phyloP scores from a whole-genome alignment of 2,113 vertebrate genomes.

The Forbesichthys agassizii region DNA sequence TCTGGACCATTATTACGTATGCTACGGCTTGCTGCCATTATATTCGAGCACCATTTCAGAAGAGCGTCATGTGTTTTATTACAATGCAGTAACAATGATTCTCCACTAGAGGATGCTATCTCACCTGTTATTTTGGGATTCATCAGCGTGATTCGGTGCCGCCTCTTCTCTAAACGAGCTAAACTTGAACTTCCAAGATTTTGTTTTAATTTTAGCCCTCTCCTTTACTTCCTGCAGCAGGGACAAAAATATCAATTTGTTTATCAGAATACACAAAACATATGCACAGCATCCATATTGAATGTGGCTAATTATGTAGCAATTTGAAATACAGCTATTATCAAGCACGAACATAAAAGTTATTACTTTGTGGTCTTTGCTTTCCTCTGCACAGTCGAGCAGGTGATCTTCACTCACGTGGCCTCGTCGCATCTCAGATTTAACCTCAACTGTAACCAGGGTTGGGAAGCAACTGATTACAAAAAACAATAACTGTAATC shows the following conservation, averaged over 20 bases:
- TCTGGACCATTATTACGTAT: constrained; percentile 33
- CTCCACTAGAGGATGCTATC: constrained; percentile 7
- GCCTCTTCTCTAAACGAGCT: constrained; percentile 36
- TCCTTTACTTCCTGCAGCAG: constrained; percentile 29
- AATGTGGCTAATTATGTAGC: not conserved
- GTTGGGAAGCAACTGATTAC: not conserved
- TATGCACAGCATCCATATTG: not conserved
- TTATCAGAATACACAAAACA: not conserved
- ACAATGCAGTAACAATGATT: constrained; percentile 14
- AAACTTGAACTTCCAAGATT: constrained; percentile 52
- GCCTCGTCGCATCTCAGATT: constrained; percentile 39
- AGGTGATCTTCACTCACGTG: constrained; percentile 40
- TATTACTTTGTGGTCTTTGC: constrained; percentile 30
- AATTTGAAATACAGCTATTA: not conserved
- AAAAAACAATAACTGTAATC: too few species aligned
- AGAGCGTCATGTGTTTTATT: constrained; percentile 22
- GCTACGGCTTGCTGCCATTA: constrained; percentile 34
- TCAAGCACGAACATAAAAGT: not conserved
- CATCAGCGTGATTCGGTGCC: not conserved
- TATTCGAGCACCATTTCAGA: constrained; percentile 25
- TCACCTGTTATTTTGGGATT: constrained; percentile 49
- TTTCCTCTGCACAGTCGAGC: constrained; percentile 29
- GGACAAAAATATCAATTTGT: not conserved
- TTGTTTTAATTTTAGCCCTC: constrained; percentile 12
- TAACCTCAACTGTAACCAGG: constrained; percentile 31